These are phyloP conservation scores for Sphaerodactylus townsendi DNA, from an alignment of 2,113 vertebrate genomes.

Conservation along the genomic window DNA sequence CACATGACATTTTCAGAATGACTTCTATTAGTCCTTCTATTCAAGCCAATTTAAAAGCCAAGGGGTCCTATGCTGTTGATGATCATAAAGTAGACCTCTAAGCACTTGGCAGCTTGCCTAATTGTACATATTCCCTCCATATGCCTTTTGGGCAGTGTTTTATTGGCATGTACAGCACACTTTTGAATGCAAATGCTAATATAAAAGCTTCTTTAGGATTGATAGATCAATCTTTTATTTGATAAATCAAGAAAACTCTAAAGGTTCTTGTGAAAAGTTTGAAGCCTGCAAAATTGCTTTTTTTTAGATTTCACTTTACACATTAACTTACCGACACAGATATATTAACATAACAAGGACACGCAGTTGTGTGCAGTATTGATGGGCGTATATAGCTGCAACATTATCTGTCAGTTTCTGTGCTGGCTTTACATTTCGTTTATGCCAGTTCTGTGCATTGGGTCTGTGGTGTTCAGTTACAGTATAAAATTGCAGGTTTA, in stretches of 20 bases:
- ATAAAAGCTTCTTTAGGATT: conserved; percentile 28
- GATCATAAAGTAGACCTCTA: conserved; percentile 23
- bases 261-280: not conserved
- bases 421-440: not conserved
- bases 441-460: not conserved
- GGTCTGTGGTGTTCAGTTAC: not conserved
- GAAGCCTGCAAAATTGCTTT: conserved; percentile 14
- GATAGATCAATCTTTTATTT: conserved; percentile 30
- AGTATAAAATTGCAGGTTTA: not conserved
- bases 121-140: conserved; percentile 35
- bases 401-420: not conserved
- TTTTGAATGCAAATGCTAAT: conserved; percentile 47
- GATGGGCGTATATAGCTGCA: not conserved
- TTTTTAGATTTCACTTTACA: not conserved
- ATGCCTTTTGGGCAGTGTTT: conserved; percentile 34
- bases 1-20: conserved; percentile 21
- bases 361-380: not conserved
- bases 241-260: conserved; percentile 18
- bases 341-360: not conserved
- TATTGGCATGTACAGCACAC: conserved; percentile 35
- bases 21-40: conserved; percentile 39
- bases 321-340: not conserved
- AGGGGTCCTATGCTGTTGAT: conserved; percentile 25
- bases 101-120: conserved; percentile 51
- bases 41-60: not conserved